Conservation (phyloP, 2,113 vertebrate genomes). For the Onychostruthus taczanowskii region DNA sequence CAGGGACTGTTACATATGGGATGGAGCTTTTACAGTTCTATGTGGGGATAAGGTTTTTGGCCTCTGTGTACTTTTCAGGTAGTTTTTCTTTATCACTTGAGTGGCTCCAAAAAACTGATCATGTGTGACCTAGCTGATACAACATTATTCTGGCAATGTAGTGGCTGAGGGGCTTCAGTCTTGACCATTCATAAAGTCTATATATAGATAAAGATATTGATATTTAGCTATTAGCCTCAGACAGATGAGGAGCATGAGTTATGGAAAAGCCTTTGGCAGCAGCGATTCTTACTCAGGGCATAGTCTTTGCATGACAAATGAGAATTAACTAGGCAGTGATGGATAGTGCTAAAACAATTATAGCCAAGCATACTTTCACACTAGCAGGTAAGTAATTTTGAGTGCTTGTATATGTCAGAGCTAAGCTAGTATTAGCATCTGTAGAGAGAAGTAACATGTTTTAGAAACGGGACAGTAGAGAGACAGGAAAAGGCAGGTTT, state of each 20-base stretch:
- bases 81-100: not conserved
- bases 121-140: not conserved
- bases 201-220: not conserved
- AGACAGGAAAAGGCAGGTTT: not conserved
- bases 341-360: not conserved
- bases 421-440: not conserved
- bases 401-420: not conserved
- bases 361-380: not conserved
- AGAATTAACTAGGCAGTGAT: constrained; percentile 4
- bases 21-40: not conserved
- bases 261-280: not conserved
- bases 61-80: not conserved
- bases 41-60: not conserved
- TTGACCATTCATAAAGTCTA: not conserved
- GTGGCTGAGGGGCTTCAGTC: not conserved
- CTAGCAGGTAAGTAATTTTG: not conserved
- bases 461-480: not conserved
- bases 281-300: not conserved
- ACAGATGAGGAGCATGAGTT: not conserved
- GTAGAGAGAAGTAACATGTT: not conserved
- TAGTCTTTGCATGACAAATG: not conserved
- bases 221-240: not conserved
- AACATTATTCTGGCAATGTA: not conserved
- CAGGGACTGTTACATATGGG: not conserved
- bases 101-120: not conserved